Evolutionary conservation across 2,888 invertebrate genomes (phyloP).

Genomic region (Rhingia campestris): DNA sequence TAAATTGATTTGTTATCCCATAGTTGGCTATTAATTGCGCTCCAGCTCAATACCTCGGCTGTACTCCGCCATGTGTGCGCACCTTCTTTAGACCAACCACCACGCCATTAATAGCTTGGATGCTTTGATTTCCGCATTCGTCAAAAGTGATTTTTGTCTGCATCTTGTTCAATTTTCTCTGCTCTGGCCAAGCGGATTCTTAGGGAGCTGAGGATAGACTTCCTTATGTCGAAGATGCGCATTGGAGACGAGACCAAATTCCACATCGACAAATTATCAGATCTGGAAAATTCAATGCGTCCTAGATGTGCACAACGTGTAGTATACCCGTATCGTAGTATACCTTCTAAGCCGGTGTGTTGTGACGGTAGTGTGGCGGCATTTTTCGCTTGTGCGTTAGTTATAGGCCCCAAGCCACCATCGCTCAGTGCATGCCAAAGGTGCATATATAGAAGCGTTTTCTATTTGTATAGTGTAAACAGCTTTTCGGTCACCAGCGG

Average conservation of each 20-base stretch:
- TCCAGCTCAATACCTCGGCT: constrained; percentile 21
- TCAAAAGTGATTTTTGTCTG: constrained; percentile 67
- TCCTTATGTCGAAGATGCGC: constrained; percentile 10
- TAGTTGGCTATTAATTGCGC: constrained; percentile 68
- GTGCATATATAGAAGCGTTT: too few relatives aligned
- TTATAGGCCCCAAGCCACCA: too few relatives aligned
- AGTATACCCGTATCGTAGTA: not conserved
- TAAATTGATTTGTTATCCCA: constrained; percentile 67
- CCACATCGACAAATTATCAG: constrained; percentile 61
- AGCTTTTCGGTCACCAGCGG: too few relatives aligned
- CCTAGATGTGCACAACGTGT: not conserved
- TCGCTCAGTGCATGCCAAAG: too few relatives aligned
- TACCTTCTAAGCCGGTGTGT: constrained; percentile 33
- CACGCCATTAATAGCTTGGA: constrained; percentile 29
- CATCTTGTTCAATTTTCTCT: too few relatives aligned
- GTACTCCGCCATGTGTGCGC: not conserved
- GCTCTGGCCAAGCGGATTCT: not conserved
- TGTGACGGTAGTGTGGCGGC: constrained; percentile 39
- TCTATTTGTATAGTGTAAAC: too few relatives aligned
- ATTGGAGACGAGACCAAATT: constrained; percentile 48
- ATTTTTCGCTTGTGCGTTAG: too few relatives aligned
- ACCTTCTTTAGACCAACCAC: not conserved
- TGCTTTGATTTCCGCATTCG: constrained; percentile 68
- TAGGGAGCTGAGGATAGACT: constrained; percentile 40
- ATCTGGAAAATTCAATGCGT: constrained; percentile 53